Conservation (phyloP, 37 sponge, comb jelly and placozoan species). For the Oscarella lobularis region DNA sequence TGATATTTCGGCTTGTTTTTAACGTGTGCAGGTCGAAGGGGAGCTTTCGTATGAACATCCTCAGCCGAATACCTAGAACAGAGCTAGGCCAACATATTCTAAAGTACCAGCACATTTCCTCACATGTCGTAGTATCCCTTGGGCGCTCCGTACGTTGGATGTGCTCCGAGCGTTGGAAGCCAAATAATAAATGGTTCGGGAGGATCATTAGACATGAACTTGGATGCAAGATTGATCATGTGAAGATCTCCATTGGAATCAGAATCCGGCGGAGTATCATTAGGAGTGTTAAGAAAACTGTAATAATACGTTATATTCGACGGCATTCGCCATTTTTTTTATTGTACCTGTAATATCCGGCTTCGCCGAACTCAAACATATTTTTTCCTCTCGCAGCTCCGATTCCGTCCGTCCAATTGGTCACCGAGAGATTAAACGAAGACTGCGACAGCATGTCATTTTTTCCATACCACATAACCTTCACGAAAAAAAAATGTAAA, state of each 20-base stretch:
- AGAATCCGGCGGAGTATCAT: neutral
- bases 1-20: conserved; percentile 8
- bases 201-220: neutral
- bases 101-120: neutral
- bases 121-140: neutral
- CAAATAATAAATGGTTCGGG: conserved; percentile 3
- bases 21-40: neutral
- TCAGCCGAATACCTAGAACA: conserved; percentile 1
- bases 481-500: too few species aligned
- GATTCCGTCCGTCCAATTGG: neutral
- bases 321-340: too few species aligned
- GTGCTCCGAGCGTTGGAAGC: neutral
- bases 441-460: conserved; percentile 5
- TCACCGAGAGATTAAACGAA: neutral
- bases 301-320: too few species aligned
- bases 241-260: neutral
- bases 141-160: conserved; percentile 10
- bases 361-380: conserved; percentile 1
- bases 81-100: neutral
- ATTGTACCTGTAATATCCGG: too few species aligned
- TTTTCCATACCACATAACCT: conserved; percentile 4
- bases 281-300: neutral
- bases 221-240: neutral
- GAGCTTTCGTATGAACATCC: neutral
- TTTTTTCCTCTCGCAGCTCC: neutral